Evolutionary conservation across 1,140 invertebrate species (phyloP), one percentile per base, ranked within the genome.

Genomic region (Orchestia grillus): DNA sequence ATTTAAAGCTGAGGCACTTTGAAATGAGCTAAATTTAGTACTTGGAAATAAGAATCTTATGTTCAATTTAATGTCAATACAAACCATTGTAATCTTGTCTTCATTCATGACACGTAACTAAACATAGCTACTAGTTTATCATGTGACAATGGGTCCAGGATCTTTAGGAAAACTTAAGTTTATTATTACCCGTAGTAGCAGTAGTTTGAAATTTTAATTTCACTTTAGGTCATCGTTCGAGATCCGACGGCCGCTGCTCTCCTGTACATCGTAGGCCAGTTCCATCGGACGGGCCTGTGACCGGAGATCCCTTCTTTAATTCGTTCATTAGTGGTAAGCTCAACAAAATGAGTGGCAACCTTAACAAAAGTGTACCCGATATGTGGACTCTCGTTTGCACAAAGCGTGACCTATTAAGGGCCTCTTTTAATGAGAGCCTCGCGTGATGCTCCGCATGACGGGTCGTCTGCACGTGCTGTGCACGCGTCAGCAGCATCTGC

Each of bases 321-420:
- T 91, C 19, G 41, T 91, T 44, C 88, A 91, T 91, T 91, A 91
- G 44, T 42, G 88, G 44, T 16, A 91, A 91, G 19, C 88, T 43
- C 88, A 77, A 77, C 62, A 77, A 77, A 77, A 94, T 94, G 19
- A 45, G 44, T 40, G 92, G 40, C 15, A 45, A 94, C 92, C 43
- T 45, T 44, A 94, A 94, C 92, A 94, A 94, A 94, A 94, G 92
- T 94, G 44, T 47, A 94, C 92, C 44, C 92, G 92, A 94, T 94
- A 44, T 44, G 43, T 45, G 40, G 43, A 94, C 8, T 94, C 16
- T 45, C 44, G 41, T 44, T 47, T n/a, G n/a, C 44, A 94, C 92
- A 94, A 94, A 47, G 92, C 92, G 44, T 94, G 92, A 94, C 92
- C 92, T 94, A 94, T 94, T 94, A 94, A 40, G 3, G 92, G 43